Base-by-base conservation (phyloP, 2,113 vertebrate genomes). In the Marmota flaviventris region DNA sequence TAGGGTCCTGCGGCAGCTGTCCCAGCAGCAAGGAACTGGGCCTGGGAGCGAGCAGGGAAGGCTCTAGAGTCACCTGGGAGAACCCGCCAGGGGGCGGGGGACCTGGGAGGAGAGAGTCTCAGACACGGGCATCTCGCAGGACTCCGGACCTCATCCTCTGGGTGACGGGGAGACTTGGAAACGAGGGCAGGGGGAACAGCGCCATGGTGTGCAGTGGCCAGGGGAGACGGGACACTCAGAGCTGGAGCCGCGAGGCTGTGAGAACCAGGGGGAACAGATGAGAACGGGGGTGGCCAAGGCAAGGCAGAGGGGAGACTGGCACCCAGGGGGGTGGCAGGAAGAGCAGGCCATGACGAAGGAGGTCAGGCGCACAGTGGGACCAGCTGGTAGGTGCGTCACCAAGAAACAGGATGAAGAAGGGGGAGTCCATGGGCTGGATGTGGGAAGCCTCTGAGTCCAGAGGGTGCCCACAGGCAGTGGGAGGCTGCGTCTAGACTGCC, bases 71-170 rank as follows among this genome's bases (percentile, higher is more conserved):
- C 6, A 20, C 8, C 37, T 14, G n/a, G 51, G 4, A 45, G 37
- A 27, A 45, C 22, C 51, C 17, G 3, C 9, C 20, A 2, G 0
- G 16, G 10, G 17, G 53, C 6, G 1, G 27, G 24, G 42, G n/a
- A 32, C 0, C 2, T 5, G 27, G 27, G 39, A 67, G 10, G 16
- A n/a, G 9, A 73, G 42, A 2, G 2, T 12, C 13, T 89, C 45
- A 75, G 61, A n/a, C 17, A 18, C 2, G 4, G 32, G 61, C 48
- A 24, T 12, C 61, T 27, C 24, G 7, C 56, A 1, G 17, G 12
- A 7, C 11, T 11, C 14, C 29, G 56, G 17, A 0, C 8, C 10
- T 34, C 42, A 42, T 34, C 51, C 14, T 42, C 42, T 53, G 34
- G 13, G n/a, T 29, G 29, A 39, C 39, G 17, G 29, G 34, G 12